Evolutionary conservation across 64 coral and sea anemone species (phyloP).

Genomic region (Astreopora myriophthalma): DNA sequence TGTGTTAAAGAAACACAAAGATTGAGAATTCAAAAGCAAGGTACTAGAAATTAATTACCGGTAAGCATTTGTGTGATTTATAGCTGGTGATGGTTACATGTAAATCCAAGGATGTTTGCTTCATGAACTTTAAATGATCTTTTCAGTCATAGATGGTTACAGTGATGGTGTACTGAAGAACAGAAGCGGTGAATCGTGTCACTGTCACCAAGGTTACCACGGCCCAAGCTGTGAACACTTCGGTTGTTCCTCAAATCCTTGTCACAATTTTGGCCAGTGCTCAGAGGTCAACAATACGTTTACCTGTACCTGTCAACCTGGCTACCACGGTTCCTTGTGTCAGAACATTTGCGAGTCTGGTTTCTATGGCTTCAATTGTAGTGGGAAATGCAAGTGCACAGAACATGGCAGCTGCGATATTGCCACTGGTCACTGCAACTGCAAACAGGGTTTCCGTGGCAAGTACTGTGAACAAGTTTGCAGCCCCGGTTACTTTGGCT

Average conservation of each 20-base stretch:
- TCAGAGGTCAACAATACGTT: slow-evolving; percentile 39
- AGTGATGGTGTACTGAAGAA: not conserved
- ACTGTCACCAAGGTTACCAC: slow-evolving; percentile 87
- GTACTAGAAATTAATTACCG: too few species aligned
- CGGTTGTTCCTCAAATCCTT: slow-evolving; percentile 87
- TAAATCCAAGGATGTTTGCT: not conserved
- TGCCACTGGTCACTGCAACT: slow-evolving; percentile 74
- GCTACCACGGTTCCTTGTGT: slow-evolving; percentile 79
- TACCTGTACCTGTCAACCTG: slow-evolving; percentile 60
- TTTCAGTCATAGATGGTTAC: not conserved
- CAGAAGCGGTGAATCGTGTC: slow-evolving; percentile 61
- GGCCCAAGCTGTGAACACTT: slow-evolving; percentile 90
- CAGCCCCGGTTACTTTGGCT: slow-evolving; percentile 84
- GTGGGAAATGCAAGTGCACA: slow-evolving; percentile 55
- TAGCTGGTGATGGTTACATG: too few species aligned
- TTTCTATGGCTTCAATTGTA: slow-evolving; percentile 84
- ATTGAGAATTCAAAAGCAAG: slow-evolving; percentile 53
- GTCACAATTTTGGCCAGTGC: slow-evolving; percentile 74
- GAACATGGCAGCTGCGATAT: slow-evolving; percentile 78
- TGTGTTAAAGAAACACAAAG: slow-evolving; percentile 38
- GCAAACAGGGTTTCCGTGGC: slow-evolving; percentile 75
- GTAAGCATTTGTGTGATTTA: too few species aligned
- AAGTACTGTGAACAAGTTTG: slow-evolving; percentile 35
- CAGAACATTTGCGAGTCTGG: slow-evolving; percentile 79
- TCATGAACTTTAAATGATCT: not conserved